Percentiles rank a stretch among this genome's conserved stretches.
phyloP scores from a whole-genome alignment of 2,797 vertebrate species.

The Graptemys geographica region DNA sequence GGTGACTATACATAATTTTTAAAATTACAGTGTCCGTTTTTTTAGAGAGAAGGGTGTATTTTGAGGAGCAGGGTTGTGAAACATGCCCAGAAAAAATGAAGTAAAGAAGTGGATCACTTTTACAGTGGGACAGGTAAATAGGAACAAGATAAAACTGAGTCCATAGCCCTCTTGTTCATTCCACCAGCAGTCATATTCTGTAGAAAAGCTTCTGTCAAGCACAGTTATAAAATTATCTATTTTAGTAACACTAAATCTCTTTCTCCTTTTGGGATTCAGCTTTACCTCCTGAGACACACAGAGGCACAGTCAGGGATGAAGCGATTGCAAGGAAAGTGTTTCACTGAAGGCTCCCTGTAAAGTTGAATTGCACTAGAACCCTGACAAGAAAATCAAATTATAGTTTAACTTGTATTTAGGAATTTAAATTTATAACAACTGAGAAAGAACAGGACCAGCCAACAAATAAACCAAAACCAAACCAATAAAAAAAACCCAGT shows the following conservation, averaged over 20 bases:
- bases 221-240: background rate
- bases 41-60: background rate
- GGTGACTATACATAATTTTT: background rate
- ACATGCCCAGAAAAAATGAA: slow-evolving; percentile 1
- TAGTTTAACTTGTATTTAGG: background rate
- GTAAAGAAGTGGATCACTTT: slow-evolving; percentile 13
- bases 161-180: background rate
- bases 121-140: background rate
- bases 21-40: background rate
- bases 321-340: background rate
- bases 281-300: background rate
- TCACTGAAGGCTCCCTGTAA: background rate
- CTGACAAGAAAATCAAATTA: background rate
- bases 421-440: background rate
- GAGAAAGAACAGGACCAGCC: background rate
- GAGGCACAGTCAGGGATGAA: background rate
- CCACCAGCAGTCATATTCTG: background rate
- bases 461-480: background rate
- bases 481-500: background rate
- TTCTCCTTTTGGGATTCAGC: background rate
- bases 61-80: background rate
- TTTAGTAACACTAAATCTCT: slow-evolving; percentile 29
- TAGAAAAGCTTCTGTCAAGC: background rate
- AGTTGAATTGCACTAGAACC: background rate
- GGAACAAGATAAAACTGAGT: slow-evolving; percentile 1